A percentile compares a stretch with the other conserved stretches of the same genome.
These are phyloP conservation scores for Phrynocephalus vlangalii DNA, from an alignment of 2,797 vertebrate species.

Conservation along the genomic window DNA sequence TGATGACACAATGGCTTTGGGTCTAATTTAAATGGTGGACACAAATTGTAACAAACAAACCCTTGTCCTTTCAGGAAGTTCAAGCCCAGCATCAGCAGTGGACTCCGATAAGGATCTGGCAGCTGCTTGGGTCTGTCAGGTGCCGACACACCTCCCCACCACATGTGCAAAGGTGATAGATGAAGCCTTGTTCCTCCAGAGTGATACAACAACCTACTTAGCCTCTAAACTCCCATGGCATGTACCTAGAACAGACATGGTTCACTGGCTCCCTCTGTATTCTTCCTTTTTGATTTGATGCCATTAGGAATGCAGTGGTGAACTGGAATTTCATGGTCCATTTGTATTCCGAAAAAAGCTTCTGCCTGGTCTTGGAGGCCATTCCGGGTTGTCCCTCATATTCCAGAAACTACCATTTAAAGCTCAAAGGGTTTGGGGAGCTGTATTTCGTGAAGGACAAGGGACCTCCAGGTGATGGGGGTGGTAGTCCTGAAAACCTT, in stretches of 20 bases:
- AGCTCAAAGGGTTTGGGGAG: neutral
- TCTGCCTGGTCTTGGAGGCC: neutral
- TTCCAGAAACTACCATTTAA: neutral
- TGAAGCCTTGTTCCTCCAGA: neutral
- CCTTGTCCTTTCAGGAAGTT: neutral
- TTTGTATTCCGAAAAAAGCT: neutral
- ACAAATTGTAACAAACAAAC: neutral
- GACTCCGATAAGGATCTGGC: no score
- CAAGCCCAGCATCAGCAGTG: neutral
- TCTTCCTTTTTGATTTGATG: neutral
- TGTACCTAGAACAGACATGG: neutral
- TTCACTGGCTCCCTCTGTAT: neutral
- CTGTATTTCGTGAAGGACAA: neutral
- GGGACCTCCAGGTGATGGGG: neutral
- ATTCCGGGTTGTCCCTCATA: neutral
- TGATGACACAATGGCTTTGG: neutral
- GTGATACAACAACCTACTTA: neutral
- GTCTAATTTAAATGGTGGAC: neutral
- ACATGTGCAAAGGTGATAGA: neutral
- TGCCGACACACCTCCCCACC: neutral
- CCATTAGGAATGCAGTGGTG: neutral
- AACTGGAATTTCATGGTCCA: neutral
- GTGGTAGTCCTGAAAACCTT: neutral
- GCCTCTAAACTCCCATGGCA: neutral
- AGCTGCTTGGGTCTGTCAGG: neutral